These are phyloP conservation scores for Tetranychus piercei DNA, from an alignment of 2,888 invertebrate species.

Conservation along the genomic window DNA sequence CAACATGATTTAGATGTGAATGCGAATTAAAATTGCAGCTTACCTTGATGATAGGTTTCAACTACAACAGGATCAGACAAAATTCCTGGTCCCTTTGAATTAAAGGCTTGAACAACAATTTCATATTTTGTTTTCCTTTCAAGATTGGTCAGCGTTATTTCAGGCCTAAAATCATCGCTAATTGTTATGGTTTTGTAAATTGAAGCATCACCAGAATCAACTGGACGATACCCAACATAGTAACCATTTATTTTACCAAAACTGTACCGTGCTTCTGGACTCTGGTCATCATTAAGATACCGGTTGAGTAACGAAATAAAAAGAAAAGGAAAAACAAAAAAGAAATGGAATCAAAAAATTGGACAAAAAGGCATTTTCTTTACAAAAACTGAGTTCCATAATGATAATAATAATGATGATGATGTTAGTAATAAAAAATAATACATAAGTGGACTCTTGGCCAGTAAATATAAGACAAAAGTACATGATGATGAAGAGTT, in stretches of 20 bases:
- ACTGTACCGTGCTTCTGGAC: conserved; percentile 15
- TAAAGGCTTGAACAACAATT: conserved; percentile 26
- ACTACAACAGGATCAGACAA: conserved; percentile 24
- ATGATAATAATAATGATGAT: no score
- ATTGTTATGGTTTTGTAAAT: conserved; percentile 15
- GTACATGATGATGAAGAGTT: background rate
- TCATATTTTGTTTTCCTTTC: conserved; percentile 29
- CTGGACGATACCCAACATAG: conserved; percentile 17
- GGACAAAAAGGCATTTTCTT: background rate
- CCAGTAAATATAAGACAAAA: background rate
- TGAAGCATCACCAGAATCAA: conserved; percentile 9
- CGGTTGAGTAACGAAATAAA: background rate
- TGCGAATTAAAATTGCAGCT: background rate
- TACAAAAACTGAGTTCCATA: no score
- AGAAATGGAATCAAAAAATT: background rate
- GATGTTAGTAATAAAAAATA: background rate
- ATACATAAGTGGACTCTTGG: background rate
- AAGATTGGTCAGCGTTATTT: conserved; percentile 19
- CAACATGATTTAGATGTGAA: no score
- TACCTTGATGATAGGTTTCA: conserved; percentile 18
- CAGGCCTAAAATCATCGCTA: conserved; percentile 11
- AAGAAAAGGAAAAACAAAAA: background rate
- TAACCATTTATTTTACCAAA: conserved; percentile 17
- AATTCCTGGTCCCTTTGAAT: conserved; percentile 24
- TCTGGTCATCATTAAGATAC: background rate